Percentiles rank a stretch among this genome's conserved stretches.
Conservation (phyloP, 2,113 vertebrate species). For the Uria lomvia region DNA sequence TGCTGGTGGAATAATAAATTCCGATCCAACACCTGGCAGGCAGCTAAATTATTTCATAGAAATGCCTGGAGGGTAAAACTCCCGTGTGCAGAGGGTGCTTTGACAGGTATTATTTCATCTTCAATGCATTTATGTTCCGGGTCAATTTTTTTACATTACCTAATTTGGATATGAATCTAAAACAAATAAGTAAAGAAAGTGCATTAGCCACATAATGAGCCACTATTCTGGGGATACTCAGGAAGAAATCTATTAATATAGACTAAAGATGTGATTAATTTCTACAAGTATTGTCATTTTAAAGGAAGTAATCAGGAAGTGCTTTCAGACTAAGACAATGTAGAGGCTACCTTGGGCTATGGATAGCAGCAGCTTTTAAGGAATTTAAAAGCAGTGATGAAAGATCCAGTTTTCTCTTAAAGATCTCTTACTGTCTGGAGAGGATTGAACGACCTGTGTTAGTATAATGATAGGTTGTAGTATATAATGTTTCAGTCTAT, state of each 20-base stretch:
- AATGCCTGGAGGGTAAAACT: background rate
- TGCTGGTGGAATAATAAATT: background rate
- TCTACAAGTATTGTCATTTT: background rate
- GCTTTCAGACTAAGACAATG: background rate
- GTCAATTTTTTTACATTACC: background rate
- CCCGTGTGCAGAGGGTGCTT: background rate
- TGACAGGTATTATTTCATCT: background rate
- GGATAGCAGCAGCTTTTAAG: background rate
- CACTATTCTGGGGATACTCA: background rate
- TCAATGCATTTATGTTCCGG: background rate
- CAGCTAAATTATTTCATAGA: background rate
- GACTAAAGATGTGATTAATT: background rate
- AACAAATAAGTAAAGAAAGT: background rate
- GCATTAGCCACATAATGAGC: background rate
- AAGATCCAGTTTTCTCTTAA: background rate
- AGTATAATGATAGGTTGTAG: background rate
- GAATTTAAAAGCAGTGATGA: background rate
- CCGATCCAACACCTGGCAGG: background rate
- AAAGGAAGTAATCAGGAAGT: background rate
- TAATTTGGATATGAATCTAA: background rate
- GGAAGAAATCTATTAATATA: background rate
- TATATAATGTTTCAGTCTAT: background rate
- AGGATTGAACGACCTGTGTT: background rate
- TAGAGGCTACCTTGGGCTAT: background rate
- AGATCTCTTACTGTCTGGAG: background rate